A percentile compares a stretch with the other conserved stretches of the same genome.
Conservation (phyloP, 2,113 vertebrate species). For the Nibea albiflora region DNA sequence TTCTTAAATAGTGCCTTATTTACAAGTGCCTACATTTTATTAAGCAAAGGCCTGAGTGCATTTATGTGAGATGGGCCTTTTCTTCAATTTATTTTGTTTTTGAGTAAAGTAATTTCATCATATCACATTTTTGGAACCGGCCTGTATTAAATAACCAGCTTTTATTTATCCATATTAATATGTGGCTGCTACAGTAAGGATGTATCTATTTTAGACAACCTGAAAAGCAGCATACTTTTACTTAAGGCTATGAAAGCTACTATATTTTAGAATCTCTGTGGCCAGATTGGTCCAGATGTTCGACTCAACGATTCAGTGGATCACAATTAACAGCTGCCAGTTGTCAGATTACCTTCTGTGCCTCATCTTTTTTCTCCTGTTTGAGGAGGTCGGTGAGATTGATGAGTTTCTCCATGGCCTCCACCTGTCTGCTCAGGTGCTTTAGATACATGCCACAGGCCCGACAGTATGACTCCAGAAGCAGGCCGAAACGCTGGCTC, state of each 20-base stretch:
- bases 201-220: background rate
- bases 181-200: background rate
- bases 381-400: slow-evolving; percentile 99
- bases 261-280: slow-evolving; percentile 12
- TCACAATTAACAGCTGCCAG: slow-evolving; percentile 53
- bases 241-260: background rate
- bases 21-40: background rate
- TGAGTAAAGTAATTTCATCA: background rate
- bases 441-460: slow-evolving; percentile 99
- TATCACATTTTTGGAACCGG: background rate
- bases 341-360: slow-evolving; percentile 91
- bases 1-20: background rate
- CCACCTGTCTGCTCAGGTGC: slow-evolving; percentile 96
- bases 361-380: slow-evolving; percentile 99
- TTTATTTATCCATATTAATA: background rate
- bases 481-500: slow-evolving; percentile 96
- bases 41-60: background rate
- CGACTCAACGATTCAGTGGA: slow-evolving; percentile 36
- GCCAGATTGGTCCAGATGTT: slow-evolving; percentile 53
- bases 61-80: background rate
- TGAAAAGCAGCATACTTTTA: background rate
- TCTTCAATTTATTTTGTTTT: background rate
- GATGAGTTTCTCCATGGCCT: slow-evolving; percentile 99
- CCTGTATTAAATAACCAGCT: background rate
- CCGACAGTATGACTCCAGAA: slow-evolving; percentile 97